Evolutionary conservation across 2,113 vertebrate genomes (phyloP), one percentile per base, ranked within the genome.

Genomic region (Egretta garzetta): DNA sequence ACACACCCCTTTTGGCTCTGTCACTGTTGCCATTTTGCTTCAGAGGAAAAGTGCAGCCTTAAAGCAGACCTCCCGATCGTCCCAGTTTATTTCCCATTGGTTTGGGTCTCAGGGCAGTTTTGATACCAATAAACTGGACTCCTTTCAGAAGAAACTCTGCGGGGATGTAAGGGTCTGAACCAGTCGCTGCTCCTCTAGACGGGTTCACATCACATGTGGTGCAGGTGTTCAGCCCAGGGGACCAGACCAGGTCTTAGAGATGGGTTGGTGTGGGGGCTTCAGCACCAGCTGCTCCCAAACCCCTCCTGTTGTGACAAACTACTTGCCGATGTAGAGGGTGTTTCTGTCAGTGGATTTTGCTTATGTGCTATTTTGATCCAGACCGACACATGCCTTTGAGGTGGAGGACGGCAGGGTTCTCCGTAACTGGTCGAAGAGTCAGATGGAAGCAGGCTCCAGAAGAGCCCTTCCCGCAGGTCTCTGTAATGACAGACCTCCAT

Each of bases 1-100:
- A 2, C 28, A 0, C 10, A 1, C 3, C 10, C 18, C n/a, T 45
- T 37, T 13, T 66, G 63, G 59, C 75, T 70, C 0, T 30, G 2
- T 41, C 22, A 15, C n/a, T 26, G 0, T 6, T 35, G 3, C 1
- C 23, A 8, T 6, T 28, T 84, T 12, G 22, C 74, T 63, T 55
- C 63, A 79, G 68, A 75, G 73, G 32, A 67, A 24, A 1, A 8
- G n/a, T 39, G 32, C 35, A 70, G 59, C 4, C 8, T 26, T 55
- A 10, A 1, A 50, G 55, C 55, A 37, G n/a, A 2, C 66, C 27
- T 53, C n/a, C 55, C 53, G 50, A 5, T 30, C 2, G 2, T 77
- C 59, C 21, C 27, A 66, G 45, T 41, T 33, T 16, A 27, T 45
- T 49, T 74, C 37, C 28, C 28, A 2, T 28, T n/a, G 50, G 6